Evolutionary conservation across 2,888 invertebrate species (phyloP).

Genomic region (Yponomeuta cagnagella): DNA sequence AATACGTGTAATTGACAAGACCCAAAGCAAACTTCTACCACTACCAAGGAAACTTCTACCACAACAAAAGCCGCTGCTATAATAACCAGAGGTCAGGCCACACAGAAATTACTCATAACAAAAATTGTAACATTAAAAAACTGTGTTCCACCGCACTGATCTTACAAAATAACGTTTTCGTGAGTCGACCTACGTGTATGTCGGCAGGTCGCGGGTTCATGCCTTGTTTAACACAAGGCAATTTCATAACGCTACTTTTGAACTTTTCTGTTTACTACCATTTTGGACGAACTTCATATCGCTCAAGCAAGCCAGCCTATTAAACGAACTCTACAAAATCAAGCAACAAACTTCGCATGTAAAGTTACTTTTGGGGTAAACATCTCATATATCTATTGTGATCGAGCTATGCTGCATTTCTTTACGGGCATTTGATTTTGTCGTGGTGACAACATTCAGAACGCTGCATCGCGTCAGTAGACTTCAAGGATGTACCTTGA

Average conservation of each 20-base stretch:
- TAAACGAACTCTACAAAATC: no score
- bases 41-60: background rate
- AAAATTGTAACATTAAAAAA: slow-evolving; percentile 16
- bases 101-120: background rate
- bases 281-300: no score
- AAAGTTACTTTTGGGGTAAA: no score
- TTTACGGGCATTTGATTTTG: no score
- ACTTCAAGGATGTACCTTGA: no score
- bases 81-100: background rate
- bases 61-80: background rate
- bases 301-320: no score
- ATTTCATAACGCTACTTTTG: background rate
- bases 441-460: no score
- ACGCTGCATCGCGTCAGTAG: no score
- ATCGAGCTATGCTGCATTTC: no score
- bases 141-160: slow-evolving; percentile 33
- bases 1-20: background rate
- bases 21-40: background rate
- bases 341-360: no score
- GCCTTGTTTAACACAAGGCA: slow-evolving; percentile 22
- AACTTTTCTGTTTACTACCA: background rate
- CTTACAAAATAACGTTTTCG: slow-evolving; percentile 47
- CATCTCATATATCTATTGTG: no score
- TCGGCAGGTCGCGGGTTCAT: slow-evolving; percentile 43
- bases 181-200: slow-evolving; percentile 38